Evolutionary conservation across 2,113 vertebrate species (phyloP), one percentile per base, ranked within the genome.

Genomic region (Sterrhoptilus dennistouni): DNA sequence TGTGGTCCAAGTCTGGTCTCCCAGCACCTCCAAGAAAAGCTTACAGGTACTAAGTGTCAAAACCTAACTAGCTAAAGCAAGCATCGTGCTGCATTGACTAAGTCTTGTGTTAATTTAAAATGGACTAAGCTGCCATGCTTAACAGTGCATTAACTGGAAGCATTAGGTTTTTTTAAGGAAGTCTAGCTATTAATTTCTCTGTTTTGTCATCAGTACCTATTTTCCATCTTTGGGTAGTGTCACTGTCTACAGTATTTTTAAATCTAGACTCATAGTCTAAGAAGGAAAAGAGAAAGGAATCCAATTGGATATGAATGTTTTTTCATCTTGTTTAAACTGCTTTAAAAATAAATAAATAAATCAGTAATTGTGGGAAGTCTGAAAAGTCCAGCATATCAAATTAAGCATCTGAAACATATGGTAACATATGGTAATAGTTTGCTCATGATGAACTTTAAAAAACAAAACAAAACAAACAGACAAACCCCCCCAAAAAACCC

Each of bases 401-500:
- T 21, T 86, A 89, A 94, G 54, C n/a, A 89, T 76, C 84, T 77
- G 44, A 90, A 95, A 96, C 90, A 96, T 47, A 89, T 63, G 70
- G 81, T 47, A 92, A 54, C 90, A 96, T 47, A 89, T 63, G 70
- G 81, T 47, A 92, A 54, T 47, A 93, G 59, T 93, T 96, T 75
- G 44, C 29, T 83, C 63, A 35, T 36, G 27, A 94, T 57, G 63
- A 87, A 60, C 68, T 90, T 66, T 3, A 6, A 12, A 45, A 15
- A 53, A 31, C 15, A 53, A 50, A 70, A 22, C 3, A 49, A 49
- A 64, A 11, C 45, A 53, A 65, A 29, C 60, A 31, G 31, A 21
- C 8, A 29, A 35, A 7, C 1, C 24, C 28, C 10, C 28, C 10
- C 8, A 29, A 31, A 31, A 23, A 23, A 22, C 56, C 59, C 59